Conservation (phyloP, 2,113 vertebrate species). For the Oophaga pumilio region DNA sequence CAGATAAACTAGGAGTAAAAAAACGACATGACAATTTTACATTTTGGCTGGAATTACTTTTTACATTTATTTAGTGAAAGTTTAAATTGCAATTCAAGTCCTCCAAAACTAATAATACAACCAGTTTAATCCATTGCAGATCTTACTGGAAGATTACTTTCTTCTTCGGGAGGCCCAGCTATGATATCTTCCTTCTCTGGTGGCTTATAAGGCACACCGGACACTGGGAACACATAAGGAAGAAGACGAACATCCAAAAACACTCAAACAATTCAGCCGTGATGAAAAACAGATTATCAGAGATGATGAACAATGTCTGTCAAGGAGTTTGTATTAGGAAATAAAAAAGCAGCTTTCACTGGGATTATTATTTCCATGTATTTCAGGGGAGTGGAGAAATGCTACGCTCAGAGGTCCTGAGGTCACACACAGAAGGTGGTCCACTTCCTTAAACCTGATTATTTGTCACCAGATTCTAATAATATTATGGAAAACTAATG, state of each 20-base stretch:
- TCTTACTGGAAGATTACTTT: slow-evolving; percentile 6
- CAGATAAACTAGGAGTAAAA: neutral
- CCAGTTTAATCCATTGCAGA: neutral
- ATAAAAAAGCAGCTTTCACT: slow-evolving; percentile 38
- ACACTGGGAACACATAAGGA: slow-evolving; percentile 7
- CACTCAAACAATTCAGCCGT: slow-evolving; percentile 6
- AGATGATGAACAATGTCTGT: slow-evolving; percentile 39
- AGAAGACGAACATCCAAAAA: slow-evolving; percentile 36
- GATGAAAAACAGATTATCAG: slow-evolving; percentile 38
- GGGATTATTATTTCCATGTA: slow-evolving; percentile 50
- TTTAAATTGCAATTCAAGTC: neutral
- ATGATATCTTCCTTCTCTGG: neutral
- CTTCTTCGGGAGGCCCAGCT: slow-evolving; percentile 9
- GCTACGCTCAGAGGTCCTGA: slow-evolving; percentile 11
- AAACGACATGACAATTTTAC: neutral
- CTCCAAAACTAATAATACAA: neutral
- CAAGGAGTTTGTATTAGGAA: slow-evolving; percentile 39
- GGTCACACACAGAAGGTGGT: slow-evolving; percentile 34
- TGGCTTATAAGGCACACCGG: neutral
- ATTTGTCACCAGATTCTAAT: slow-evolving; percentile 21
- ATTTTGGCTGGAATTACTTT: neutral
- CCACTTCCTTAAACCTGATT: slow-evolving; percentile 2
- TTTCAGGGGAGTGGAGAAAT: slow-evolving; percentile 8
- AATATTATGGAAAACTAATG: slow-evolving; percentile 2
- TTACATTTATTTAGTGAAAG: neutral